phyloP scores from a whole-genome alignment of 2,797 vertebrate species.

The Catharus ustulatus region DNA sequence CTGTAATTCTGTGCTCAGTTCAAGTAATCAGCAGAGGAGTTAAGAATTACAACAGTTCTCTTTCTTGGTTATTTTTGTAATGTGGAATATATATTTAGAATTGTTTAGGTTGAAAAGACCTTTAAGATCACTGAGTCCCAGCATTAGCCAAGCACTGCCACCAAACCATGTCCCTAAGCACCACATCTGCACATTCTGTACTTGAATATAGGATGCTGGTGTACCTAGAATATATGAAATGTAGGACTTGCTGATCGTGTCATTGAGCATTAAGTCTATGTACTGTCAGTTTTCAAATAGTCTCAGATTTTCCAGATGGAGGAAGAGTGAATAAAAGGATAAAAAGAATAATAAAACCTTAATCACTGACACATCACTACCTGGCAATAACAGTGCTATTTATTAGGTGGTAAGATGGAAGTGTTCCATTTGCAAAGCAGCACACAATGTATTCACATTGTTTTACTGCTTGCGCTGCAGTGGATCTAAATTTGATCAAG shows the following conservation, averaged over 20 bases:
- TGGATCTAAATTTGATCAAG: not conserved
- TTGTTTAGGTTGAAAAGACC: not conserved
- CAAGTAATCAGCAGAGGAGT: not conserved
- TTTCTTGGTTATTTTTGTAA: not conserved
- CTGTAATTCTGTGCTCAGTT: not conserved
- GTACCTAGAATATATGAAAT: not conserved
- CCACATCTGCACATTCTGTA: not conserved
- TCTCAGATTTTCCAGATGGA: not conserved
- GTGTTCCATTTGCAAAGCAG: not conserved
- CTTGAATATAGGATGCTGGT: not conserved
- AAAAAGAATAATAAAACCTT: not conserved
- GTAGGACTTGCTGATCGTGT: not conserved
- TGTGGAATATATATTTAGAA: not conserved
- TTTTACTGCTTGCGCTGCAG: not conserved
- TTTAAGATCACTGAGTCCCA: not conserved
- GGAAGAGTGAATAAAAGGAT: not conserved
- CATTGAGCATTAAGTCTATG: not conserved
- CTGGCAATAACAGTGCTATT: not conserved
- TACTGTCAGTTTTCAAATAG: not conserved
- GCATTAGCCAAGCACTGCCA: not conserved
- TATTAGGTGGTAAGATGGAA: not conserved
- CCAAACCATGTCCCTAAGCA: not conserved
- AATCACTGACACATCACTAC: not conserved
- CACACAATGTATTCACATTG: not conserved
- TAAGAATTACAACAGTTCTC: not conserved